A percentile compares a stretch with the other conserved stretches of the same genome.
Conservation (phyloP, 2,113 vertebrate species). For the Eurypyga helias region DNA sequence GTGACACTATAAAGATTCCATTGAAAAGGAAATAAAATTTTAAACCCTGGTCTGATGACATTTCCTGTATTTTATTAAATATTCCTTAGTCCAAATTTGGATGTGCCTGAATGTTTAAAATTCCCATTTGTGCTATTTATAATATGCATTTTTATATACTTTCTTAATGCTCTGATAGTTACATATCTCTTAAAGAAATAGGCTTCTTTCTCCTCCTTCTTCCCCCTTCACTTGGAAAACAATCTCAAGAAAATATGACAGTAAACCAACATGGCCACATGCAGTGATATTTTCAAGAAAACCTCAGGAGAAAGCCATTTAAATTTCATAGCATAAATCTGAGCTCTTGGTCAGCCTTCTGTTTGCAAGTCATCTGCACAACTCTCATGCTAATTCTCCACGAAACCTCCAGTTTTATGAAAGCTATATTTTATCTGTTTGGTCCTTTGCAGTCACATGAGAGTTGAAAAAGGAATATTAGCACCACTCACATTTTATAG, state of each 20-base stretch:
- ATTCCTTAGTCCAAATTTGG: slow-evolving; percentile 52
- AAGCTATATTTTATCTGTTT: slow-evolving; percentile 84
- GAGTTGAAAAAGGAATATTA: slow-evolving; percentile 78
- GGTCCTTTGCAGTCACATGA: slow-evolving; percentile 71
- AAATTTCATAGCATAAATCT: slow-evolving; percentile 81
- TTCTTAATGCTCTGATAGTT: slow-evolving; percentile 22
- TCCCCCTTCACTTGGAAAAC: slow-evolving; percentile 55
- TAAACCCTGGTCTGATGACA: slow-evolving; percentile 5
- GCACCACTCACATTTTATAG: slow-evolving; percentile 78
- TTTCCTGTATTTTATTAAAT: slow-evolving; percentile 52
- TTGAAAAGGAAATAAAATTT: neutral
- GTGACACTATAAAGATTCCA: slow-evolving; percentile 45
- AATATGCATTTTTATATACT: neutral
- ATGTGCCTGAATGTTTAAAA: slow-evolving; percentile 46
- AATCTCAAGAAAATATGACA: slow-evolving; percentile 56
- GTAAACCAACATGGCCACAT: slow-evolving; percentile 70
- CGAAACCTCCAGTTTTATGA: slow-evolving; percentile 81
- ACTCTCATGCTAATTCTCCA: slow-evolving; percentile 79
- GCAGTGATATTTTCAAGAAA: slow-evolving; percentile 77
- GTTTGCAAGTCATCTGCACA: slow-evolving; percentile 64
- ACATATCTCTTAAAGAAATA: slow-evolving; percentile 64
- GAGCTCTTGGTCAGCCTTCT: slow-evolving; percentile 74
- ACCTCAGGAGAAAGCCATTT: slow-evolving; percentile 78
- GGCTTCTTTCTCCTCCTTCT: neutral
- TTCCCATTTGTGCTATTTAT: slow-evolving; percentile 65